Base-by-base conservation (phyloP, 2,113 vertebrate species). In the Pangasianodon gigas region DNA sequence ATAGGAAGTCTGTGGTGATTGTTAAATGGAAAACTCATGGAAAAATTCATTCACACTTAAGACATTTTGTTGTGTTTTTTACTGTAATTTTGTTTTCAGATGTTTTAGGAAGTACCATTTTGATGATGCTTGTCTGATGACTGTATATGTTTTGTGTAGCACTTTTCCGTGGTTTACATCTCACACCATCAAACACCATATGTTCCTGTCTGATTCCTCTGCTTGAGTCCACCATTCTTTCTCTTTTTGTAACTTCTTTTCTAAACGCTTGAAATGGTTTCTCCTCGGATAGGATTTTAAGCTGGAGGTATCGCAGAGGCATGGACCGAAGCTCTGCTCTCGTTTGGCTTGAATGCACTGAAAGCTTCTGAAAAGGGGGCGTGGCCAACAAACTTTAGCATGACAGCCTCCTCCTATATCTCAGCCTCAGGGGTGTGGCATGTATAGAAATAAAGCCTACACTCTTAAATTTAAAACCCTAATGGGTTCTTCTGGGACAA, bases 231-330 rank as follows among this genome's bases (percentile, higher is more conserved):
- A 91, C 56, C 75, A 56, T 80, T 81, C 81, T 91, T 87, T 90
- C 88, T 93, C 89, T 56, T 29, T 94, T 86, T 93, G 86, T 93
- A 91, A 87, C 93, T 14, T 29, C 24, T 81, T 83, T 93, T 93
- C 81, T 94, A 65, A 75, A 85, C 8, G 69, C 67, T 24, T 37
- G 74, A 80, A 80, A 44, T 58, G 62, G 90, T 94, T 92, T 93
- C 91, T 91, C 92, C 81, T 74, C 90, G 93, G 91, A 92, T 96
- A 96, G 96, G 96, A 96, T 95, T 96, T 93, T 96, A 96, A 95
- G 81, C 96, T 96, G 71, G 93, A 96, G 96, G 96, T 96, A 96
- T 94, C 94, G 92, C 94, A 65, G 93, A 92, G 90, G 95, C 96
- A 96, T 96, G 92, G 92, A 94, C 92, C 87, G 90, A 91, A 89